Evolutionary conservation across 2,113 vertebrate genomes (phyloP).

Genomic region (Canis aureus): DNA sequence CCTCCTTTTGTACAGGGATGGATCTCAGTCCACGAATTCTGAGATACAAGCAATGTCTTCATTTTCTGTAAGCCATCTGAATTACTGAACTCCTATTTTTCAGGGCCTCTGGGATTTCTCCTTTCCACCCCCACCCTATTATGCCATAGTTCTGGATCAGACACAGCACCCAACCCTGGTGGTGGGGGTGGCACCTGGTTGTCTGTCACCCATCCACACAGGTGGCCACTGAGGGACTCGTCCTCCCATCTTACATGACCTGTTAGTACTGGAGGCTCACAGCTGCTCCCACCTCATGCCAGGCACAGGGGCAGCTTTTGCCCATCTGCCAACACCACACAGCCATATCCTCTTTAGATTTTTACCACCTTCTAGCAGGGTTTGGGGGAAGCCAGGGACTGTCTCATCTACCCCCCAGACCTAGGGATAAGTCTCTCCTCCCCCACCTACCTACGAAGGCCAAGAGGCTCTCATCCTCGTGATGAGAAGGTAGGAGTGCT

Average conservation of each 20-base stretch:
- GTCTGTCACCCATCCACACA: neutral
- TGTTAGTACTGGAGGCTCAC: neutral
- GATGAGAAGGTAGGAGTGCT: neutral
- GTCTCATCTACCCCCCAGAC: neutral
- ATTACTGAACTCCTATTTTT: neutral
- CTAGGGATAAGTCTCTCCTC: neutral
- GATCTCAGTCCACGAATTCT: neutral
- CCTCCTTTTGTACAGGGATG: neutral
- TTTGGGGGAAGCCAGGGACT: neutral
- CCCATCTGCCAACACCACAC: neutral
- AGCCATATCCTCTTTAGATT: neutral
- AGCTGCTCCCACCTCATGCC: neutral
- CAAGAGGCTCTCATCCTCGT: neutral
- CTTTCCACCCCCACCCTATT: neutral
- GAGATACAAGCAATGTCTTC: neutral
- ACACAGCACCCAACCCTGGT: neutral
- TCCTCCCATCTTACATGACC: neutral
- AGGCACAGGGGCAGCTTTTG: neutral
- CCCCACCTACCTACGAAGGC: neutral
- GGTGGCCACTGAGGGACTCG: neutral
- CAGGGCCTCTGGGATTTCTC: neutral
- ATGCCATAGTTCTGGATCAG: neutral
- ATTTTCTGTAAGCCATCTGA: neutral
- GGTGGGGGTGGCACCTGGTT: neutral
- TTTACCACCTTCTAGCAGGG: neutral